These are phyloP conservation scores for Meteorus sp. DNA, from an alignment of 1,140 invertebrate genomes.

Conservation along the genomic window DNA sequence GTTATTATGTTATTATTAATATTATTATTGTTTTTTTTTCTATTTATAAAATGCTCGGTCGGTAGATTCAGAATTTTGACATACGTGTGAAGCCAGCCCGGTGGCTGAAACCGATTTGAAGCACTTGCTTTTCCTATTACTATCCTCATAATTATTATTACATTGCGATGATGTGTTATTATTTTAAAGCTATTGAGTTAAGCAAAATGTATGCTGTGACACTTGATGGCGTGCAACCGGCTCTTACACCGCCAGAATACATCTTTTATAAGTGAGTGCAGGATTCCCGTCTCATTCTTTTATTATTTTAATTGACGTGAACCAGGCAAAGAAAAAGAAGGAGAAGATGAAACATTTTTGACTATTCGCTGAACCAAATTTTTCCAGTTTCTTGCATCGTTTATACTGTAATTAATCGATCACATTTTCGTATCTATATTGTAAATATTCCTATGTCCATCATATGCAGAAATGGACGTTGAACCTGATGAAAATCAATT, in stretches of 20 bases:
- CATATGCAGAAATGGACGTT: no score
- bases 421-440: not conserved
- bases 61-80: no score
- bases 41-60: conserved; percentile 18
- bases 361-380: conserved; percentile 6
- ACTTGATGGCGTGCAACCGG: conserved; percentile 52
- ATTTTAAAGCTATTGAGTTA: conserved; percentile 11
- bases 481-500: no score
- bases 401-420: not conserved
- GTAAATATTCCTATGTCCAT: not conserved
- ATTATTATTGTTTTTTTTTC: conserved; percentile 21
- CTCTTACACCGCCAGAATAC: conserved; percentile 49
- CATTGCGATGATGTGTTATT: no score
- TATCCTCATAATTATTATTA: conserved; percentile 22
- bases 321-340: no score
- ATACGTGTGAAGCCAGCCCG: no score
- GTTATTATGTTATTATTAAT: conserved; percentile 18
- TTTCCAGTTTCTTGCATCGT: not conserved
- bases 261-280: not conserved
- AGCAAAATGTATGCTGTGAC: conserved; percentile 23
- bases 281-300: no score
- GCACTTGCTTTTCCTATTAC: no score
- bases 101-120: no score
- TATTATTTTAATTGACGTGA: no score
- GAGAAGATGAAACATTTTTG: no score